These are phyloP conservation scores for Oreochromis aureus DNA, from an alignment of 2,113 vertebrate species.

Conservation along the genomic window DNA sequence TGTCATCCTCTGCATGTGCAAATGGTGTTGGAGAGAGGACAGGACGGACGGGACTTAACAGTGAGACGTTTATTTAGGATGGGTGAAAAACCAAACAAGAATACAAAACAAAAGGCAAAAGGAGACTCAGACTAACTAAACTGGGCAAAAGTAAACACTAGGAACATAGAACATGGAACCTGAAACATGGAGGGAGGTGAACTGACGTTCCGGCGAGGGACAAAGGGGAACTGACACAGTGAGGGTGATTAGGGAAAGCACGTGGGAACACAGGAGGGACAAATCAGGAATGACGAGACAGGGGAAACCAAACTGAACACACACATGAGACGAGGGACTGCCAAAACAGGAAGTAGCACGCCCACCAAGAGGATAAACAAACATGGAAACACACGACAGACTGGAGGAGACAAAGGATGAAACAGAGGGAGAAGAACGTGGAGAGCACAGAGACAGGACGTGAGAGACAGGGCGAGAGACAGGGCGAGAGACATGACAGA, in stretches of 20 bases:
- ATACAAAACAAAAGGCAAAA: background rate
- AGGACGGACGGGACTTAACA: background rate
- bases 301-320: background rate
- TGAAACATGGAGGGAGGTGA: background rate
- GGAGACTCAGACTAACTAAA: background rate
- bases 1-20: background rate
- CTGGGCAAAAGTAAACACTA: background rate
- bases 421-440: background rate
- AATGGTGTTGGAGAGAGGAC: background rate
- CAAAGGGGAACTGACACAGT: background rate
- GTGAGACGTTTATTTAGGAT: background rate
- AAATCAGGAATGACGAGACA: background rate
- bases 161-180: background rate
- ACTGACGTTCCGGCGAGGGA: rapidly evolving
- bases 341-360: background rate
- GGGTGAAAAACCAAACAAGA: background rate
- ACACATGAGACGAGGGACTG: background rate
- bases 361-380: background rate
- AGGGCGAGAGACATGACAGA: background rate
- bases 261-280: background rate
- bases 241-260: background rate
- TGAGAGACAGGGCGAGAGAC: background rate
- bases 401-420: background rate
- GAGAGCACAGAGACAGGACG: background rate
- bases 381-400: background rate